Percentiles rank a stretch among this genome's conserved stretches.
Evolutionary conservation across 2,797 vertebrate species (phyloP).

Genomic region (Anguilla obscura): DNA sequence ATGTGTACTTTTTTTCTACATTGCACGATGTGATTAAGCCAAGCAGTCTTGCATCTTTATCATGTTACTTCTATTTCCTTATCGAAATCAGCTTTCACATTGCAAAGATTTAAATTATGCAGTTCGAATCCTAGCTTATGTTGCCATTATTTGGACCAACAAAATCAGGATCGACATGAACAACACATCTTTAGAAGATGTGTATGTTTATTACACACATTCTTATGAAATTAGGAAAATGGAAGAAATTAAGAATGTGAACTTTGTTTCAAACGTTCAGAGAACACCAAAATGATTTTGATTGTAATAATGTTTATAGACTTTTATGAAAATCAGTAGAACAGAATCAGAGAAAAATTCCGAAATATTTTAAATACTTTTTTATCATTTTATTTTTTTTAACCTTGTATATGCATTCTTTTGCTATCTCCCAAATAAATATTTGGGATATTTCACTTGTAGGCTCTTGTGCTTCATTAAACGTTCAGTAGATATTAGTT

Average conservation of each 20-base stretch:
- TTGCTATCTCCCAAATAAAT: neutral
- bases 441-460: neutral
- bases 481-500: neutral
- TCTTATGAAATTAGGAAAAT: neutral
- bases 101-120: neutral
- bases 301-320: neutral
- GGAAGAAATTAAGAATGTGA: neutral
- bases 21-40: neutral
- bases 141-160: neutral
- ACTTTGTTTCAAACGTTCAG: neutral
- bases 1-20: conserved; percentile 16
- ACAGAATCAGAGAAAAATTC: neutral
- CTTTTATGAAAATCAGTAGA: neutral
- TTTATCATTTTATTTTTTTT: neutral
- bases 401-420: conserved; percentile 11
- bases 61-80: neutral
- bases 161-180: neutral
- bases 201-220: neutral
- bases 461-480: neutral
- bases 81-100: neutral
- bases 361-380: neutral
- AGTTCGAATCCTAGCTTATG: neutral
- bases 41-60: neutral
- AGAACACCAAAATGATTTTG: conserved; percentile 16
- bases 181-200: neutral